These are phyloP conservation scores for western clawed frog (Xenopus tropicalis) DNA, from an alignment of 2,113 vertebrate genomes.

Conservation along the genomic window UCB_Xtro_10.0 CM004446.2:55866001-55866500, in stretches of 20 bases:
- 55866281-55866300: conserved; percentile 88
- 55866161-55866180: no score
- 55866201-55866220: conserved; percentile 97
- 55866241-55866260: conserved; percentile 94
- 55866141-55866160: no score
- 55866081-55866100: no score
- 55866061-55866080: no score
- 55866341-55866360: not conserved
- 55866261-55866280: conserved; percentile 97
- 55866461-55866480: conserved; percentile 51
- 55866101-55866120: no score
- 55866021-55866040: no score
- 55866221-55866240: conserved; percentile 88
- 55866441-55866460: conserved; percentile 38
- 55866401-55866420: conserved; percentile 44
- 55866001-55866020: no score
- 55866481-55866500: conserved; percentile 50
- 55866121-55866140: no score
- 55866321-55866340: conserved; percentile 48
- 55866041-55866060: no score
- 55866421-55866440: conserved; percentile 13
- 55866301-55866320: conserved; percentile 98
- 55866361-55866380: conserved; percentile 11
- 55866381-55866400: conserved; percentile 21
- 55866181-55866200: conserved; percentile 70